phyloP scores from a whole-genome alignment of 37 sponge, comb jelly and placozoan genomes.

The Cliona cf. orientalis region DNA sequence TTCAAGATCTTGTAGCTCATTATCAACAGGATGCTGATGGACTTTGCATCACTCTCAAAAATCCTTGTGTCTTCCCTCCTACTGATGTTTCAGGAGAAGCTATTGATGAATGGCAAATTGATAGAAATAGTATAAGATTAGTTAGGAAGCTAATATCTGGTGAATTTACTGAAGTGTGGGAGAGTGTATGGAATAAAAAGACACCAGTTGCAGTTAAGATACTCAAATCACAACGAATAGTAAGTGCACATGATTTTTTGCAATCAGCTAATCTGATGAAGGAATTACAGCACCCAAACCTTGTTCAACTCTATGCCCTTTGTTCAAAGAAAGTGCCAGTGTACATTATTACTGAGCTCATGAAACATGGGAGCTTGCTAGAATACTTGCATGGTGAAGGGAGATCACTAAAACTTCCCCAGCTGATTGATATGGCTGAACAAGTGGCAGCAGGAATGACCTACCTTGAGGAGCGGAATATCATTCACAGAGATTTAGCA shows the following conservation, averaged over 20 bases:
- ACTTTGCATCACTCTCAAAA: slow-evolving; percentile 14
- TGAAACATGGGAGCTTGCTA: slow-evolving; percentile 91
- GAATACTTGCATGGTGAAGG: slow-evolving; percentile 92
- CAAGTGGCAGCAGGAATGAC: slow-evolving; percentile 93
- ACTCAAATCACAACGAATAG: slow-evolving; percentile 90
- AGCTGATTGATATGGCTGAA: slow-evolving; percentile 85
- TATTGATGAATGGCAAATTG: slow-evolving; percentile 67
- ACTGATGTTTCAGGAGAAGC: too few species aligned
- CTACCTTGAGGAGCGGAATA: slow-evolving; percentile 90
- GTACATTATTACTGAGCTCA: slow-evolving; percentile 92
- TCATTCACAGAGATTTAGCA: slow-evolving; percentile 94
- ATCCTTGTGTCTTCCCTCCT: slow-evolving; percentile 69
- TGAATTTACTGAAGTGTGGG: slow-evolving; percentile 93
- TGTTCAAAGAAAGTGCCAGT: slow-evolving; percentile 93
- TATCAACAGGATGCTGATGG: slow-evolving; percentile 86
- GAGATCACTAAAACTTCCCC: slow-evolving; percentile 71
- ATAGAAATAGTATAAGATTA: slow-evolving; percentile 62
- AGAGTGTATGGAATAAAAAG: slow-evolving; percentile 90
- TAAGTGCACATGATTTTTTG: slow-evolving; percentile 88
- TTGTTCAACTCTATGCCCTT: slow-evolving; percentile 95
- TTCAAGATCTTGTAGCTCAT: slow-evolving; percentile 74
- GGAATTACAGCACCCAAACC: slow-evolving; percentile 87
- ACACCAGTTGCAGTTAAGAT: slow-evolving; percentile 95
- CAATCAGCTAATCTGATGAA: slow-evolving; percentile 94
- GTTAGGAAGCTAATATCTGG: slow-evolving; percentile 79